phyloP scores from a whole-genome alignment of 2,888 invertebrate species.

The Tortrix viridana region DNA sequence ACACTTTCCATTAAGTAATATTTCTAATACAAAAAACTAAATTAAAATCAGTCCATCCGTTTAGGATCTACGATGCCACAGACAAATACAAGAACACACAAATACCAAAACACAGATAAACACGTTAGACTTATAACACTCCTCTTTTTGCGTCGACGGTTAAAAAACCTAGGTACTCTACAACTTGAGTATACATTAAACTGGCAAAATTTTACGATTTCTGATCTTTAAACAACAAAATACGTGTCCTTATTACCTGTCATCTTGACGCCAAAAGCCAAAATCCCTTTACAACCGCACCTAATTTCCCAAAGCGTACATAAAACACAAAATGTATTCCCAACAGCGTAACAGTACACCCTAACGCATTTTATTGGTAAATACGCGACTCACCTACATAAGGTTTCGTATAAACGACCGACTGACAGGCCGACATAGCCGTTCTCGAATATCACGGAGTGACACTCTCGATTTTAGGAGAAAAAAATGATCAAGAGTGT shows the following conservation, averaged over 20 bases:
- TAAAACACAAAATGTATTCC: slow-evolving; percentile 21
- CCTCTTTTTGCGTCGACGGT: no score
- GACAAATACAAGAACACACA: no score
- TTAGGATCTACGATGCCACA: no score
- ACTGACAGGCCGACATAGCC: slow-evolving; percentile 49
- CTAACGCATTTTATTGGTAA: slow-evolving; percentile 35
- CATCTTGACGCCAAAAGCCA: neutral
- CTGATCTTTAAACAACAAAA: neutral
- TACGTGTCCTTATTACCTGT: neutral
- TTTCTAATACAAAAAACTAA: no score
- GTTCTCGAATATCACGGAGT: slow-evolving; percentile 60
- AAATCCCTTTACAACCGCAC: slow-evolving; percentile 12
- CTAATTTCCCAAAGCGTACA: slow-evolving; percentile 24
- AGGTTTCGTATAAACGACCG: slow-evolving; percentile 57
- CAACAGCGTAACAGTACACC: slow-evolving; percentile 37
- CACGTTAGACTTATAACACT: no score
- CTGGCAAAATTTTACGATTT: neutral
- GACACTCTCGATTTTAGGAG: slow-evolving; percentile 69
- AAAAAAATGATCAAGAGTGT: slow-evolving; percentile 47
- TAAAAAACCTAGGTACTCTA: no score
- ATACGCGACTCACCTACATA: slow-evolving; percentile 50
- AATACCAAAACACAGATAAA: no score
- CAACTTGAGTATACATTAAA: neutral
- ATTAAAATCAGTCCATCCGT: no score
- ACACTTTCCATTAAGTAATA: no score